Percentiles rank a stretch among this genome's conserved stretches.
Conservation (phyloP, 2,888 invertebrate species). For the Crepidodera aurea region DNA sequence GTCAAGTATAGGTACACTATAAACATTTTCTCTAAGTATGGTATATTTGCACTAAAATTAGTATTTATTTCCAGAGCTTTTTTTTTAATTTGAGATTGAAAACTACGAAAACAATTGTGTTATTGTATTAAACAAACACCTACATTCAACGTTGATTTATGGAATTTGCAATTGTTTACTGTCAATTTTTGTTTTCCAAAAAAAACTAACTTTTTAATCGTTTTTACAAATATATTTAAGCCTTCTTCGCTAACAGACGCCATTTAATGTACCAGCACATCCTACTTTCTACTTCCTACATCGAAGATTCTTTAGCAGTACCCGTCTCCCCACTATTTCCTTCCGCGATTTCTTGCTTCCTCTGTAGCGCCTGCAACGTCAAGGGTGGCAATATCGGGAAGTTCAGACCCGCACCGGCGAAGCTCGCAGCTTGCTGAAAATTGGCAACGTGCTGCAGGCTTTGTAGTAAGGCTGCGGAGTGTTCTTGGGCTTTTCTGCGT, state of each 20-base stretch:
- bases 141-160: no score
- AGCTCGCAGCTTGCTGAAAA: slow-evolving; percentile 68
- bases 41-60: slow-evolving; percentile 20
- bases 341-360: slow-evolving; percentile 55
- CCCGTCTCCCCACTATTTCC: slow-evolving; percentile 26
- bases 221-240: no score
- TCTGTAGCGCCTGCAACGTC: slow-evolving; percentile 57
- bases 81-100: no score
- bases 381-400: slow-evolving; percentile 64
- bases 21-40: slow-evolving; percentile 11
- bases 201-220: no score
- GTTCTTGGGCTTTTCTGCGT: slow-evolving; percentile 92
- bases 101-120: no score
- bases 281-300: slow-evolving; percentile 10
- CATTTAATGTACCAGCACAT: no score
- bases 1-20: slow-evolving; percentile 14
- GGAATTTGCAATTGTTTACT: no score
- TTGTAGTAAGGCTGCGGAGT: slow-evolving; percentile 86
- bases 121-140: no score
- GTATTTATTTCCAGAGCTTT: no score
- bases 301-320: slow-evolving; percentile 30
- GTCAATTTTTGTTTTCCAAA: no score
- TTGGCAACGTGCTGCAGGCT: slow-evolving; percentile 73
- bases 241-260: no score
- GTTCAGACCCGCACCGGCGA: slow-evolving; percentile 60